These are phyloP conservation scores for Python bivittatus DNA, from an alignment of 2,113 vertebrate genomes.

Conservation along the genomic window DNA sequence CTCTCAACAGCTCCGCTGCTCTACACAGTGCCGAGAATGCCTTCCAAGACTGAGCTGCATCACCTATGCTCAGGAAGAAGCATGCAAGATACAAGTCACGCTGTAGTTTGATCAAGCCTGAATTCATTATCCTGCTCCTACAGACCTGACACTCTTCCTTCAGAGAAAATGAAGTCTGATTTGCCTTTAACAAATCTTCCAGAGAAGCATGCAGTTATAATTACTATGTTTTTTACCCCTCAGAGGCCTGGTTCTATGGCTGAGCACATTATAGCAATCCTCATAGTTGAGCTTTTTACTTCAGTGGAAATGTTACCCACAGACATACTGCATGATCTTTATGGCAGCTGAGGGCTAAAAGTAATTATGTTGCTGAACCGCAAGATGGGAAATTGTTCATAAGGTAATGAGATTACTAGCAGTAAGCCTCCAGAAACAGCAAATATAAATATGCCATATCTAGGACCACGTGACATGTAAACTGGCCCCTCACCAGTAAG, in stretches of 20 bases:
- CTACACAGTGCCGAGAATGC: slow-evolving; percentile 52
- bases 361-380: background rate
- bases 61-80: slow-evolving; percentile 53
- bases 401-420: background rate
- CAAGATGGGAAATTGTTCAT: background rate
- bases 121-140: slow-evolving; percentile 58
- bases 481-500: background rate
- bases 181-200: slow-evolving; percentile 19
- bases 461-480: background rate
- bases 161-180: slow-evolving; percentile 49
- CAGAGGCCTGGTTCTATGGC: background rate
- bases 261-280: background rate
- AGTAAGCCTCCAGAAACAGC: background rate
- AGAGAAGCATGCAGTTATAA: background rate
- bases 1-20: slow-evolving; percentile 44
- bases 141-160: slow-evolving; percentile 50
- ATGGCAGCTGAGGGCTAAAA: background rate
- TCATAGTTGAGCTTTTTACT: background rate
- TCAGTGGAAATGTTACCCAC: background rate
- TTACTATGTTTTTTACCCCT: background rate
- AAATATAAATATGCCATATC: background rate
- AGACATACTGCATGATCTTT: background rate
- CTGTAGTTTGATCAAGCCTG: slow-evolving; percentile 59
- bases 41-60: slow-evolving; percentile 57
- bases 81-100: slow-evolving; percentile 52